A percentile compares a stretch with the other conserved stretches of the same genome.
Conservation (phyloP, 2,113 vertebrate species). For the Phocoena sinus region DNA sequence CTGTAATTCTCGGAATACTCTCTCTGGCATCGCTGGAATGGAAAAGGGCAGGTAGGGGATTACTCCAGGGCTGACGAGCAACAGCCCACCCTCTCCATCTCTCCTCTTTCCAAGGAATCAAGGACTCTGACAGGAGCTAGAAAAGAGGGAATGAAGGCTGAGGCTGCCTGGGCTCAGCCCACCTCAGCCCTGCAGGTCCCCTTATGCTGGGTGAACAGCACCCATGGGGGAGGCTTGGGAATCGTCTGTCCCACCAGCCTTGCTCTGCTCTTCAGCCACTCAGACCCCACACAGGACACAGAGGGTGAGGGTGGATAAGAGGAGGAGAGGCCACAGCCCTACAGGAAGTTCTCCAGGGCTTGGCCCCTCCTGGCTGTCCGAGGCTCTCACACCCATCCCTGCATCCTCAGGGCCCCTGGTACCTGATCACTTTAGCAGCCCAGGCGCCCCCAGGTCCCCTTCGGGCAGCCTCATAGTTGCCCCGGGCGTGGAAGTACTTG, state of each 20-base stretch:
- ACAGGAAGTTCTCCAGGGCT: not conserved
- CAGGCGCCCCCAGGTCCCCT: not conserved
- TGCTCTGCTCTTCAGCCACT: not conserved
- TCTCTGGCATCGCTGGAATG: conserved; percentile 27
- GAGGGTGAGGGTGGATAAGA: not conserved
- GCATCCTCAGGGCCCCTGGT: accelerated
- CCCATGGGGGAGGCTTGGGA: not conserved
- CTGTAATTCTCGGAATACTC: accelerated
- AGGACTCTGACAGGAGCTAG: not conserved
- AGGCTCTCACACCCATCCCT: not conserved
- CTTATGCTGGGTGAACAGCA: too few species aligned
- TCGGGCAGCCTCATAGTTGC: conserved; percentile 9
- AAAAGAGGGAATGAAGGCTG: not conserved
- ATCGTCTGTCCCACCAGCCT: not conserved
- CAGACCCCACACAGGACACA: not conserved
- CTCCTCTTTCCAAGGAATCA: not conserved
- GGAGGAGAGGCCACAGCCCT: not conserved
- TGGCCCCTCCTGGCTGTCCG: not conserved
- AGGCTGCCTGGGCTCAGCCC: not conserved
- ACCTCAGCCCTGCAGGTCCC: not conserved
- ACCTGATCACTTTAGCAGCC: not conserved
- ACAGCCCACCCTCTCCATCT: not conserved
- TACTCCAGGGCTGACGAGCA: not conserved
- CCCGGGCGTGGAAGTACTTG: conserved; percentile 51
- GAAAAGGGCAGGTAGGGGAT: not conserved